Conservation (phyloP, 2,113 vertebrate genomes). For the Callipepla squamata region DNA sequence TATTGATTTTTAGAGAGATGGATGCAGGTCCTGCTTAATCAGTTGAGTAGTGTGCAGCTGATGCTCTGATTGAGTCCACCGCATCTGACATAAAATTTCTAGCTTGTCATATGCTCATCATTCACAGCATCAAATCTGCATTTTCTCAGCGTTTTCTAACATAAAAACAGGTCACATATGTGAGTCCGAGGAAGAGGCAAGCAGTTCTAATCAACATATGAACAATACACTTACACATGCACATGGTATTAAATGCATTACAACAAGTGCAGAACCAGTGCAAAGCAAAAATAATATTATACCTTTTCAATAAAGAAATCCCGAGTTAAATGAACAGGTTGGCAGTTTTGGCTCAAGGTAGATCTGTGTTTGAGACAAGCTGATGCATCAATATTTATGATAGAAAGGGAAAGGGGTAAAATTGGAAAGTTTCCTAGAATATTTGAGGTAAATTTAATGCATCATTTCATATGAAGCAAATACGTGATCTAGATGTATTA, state of each 20-base stretch:
- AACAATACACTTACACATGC: background rate
- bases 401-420: conserved; percentile 30
- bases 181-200: background rate
- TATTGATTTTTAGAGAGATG: background rate
- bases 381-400: conserved; percentile 62
- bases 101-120: background rate
- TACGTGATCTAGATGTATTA: conserved; percentile 41
- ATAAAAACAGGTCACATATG: background rate
- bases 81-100: background rate
- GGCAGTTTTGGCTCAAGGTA: conserved; percentile 15
- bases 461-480: conserved; percentile 40
- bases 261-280: background rate
- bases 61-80: background rate
- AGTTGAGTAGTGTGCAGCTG: background rate
- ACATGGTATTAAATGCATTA: background rate
- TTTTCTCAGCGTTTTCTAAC: background rate
- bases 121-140: background rate
- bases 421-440: conserved; percentile 63
- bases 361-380: conserved; percentile 16
- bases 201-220: background rate
- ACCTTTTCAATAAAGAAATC: background rate
- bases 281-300: background rate
- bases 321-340: conserved; percentile 11
- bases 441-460: conserved; percentile 56
- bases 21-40: background rate